phyloP scores from a whole-genome alignment of 2,888 invertebrate species.

The Tineola bisselliella region DNA sequence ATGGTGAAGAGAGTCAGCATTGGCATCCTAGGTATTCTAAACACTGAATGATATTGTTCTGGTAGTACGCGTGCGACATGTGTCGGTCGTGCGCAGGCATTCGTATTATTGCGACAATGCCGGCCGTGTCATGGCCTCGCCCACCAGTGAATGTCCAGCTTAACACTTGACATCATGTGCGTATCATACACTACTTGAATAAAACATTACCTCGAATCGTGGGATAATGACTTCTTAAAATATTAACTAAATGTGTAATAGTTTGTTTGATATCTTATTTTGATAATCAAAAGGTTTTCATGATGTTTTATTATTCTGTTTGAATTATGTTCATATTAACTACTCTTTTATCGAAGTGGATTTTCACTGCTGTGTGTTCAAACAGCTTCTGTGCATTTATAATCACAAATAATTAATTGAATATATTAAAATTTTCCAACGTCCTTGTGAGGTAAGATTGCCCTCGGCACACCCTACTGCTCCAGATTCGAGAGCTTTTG shows the following conservation, averaged over 20 bases:
- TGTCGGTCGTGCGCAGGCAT: background rate
- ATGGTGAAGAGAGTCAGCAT: too few species aligned
- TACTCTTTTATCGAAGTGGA: too few species aligned
- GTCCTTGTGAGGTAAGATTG: conserved; percentile 53
- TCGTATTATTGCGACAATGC: conserved; percentile 53
- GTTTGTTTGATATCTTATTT: background rate
- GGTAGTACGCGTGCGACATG: background rate
- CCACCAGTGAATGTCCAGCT: conserved; percentile 43
- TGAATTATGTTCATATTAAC: too few species aligned
- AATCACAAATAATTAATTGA: too few species aligned
- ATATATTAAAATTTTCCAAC: conserved; percentile 20
- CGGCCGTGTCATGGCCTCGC: conserved; percentile 52
- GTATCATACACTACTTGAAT: conserved; percentile 29
- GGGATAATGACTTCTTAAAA: conserved; percentile 21
- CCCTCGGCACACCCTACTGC: conserved; percentile 34
- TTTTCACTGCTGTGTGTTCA: too few species aligned
- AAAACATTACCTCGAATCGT: conserved; percentile 30
- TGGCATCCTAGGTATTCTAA: too few species aligned
- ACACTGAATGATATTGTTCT: background rate
- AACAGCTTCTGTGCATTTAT: too few species aligned
- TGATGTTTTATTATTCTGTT: too few species aligned
- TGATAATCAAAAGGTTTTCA: too few species aligned
- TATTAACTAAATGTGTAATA: background rate
- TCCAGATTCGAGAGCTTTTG: conserved; percentile 36
- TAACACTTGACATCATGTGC: conserved; percentile 22